Evolutionary conservation across 2,113 vertebrate genomes (phyloP).

Genomic region (Bungarus multicinctus): DNA sequence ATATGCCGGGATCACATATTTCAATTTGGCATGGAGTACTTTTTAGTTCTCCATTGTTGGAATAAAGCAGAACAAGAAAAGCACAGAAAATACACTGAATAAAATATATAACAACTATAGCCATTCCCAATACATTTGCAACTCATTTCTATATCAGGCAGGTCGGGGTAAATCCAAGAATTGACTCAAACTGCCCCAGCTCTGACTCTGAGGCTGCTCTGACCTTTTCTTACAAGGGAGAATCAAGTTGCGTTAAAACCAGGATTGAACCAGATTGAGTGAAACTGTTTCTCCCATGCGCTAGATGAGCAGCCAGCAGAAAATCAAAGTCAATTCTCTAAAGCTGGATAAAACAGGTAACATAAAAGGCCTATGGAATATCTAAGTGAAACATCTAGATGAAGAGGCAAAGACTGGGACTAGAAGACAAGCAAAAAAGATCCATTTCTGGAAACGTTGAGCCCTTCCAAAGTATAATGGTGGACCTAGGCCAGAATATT

Average conservation of each 20-base stretch:
- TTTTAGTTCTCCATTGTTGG: not conserved
- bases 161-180: not conserved
- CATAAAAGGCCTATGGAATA: not conserved
- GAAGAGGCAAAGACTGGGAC: not conserved
- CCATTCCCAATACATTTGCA: not conserved
- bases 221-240: not conserved
- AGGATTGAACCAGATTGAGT: not conserved
- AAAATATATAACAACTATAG: not conserved
- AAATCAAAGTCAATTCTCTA: not conserved
- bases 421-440: not conserved
- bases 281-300: not conserved
- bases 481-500: not conserved
- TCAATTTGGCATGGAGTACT: not conserved
- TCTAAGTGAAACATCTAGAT: not conserved
- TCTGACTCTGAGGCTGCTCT: not conserved
- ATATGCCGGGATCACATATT: not conserved
- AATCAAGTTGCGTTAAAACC: not conserved
- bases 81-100: not conserved
- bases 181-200: not conserved
- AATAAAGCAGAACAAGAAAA: not conserved
- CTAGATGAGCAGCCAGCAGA: not conserved
- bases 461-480: not conserved
- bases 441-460: not conserved
- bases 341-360: not conserved
- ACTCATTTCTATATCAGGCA: not conserved